These are phyloP conservation scores for Bellardia bayeri DNA, from an alignment of 2,888 invertebrate genomes.

Conservation along the genomic window DNA sequence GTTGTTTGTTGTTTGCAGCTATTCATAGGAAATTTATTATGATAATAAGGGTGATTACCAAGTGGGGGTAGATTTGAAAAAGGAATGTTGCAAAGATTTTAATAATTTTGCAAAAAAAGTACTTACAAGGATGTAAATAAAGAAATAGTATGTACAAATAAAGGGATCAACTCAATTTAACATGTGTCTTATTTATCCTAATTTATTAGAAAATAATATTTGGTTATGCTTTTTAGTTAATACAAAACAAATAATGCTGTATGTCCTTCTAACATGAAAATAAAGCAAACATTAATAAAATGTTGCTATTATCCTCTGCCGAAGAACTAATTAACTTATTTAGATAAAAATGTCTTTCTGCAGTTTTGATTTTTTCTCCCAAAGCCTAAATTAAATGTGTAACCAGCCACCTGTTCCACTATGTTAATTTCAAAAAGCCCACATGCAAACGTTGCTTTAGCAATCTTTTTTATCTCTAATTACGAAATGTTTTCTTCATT, in stretches of 20 bases:
- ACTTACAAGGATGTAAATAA: too few species aligned
- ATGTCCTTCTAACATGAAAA: too few species aligned
- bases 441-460: neutral
- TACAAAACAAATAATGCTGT: too few species aligned
- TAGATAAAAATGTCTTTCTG: neutral
- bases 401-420: neutral
- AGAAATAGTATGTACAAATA: too few species aligned
- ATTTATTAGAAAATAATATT: too few species aligned
- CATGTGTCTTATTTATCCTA: too few species aligned
- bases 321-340: neutral
- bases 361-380: neutral
- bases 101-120: neutral
- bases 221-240: too few species aligned
- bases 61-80: too few species aligned
- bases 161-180: too few species aligned
- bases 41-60: neutral
- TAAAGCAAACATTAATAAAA: too few species aligned
- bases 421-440: neutral
- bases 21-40: slow-evolving; percentile 1
- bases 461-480: slow-evolving; percentile 14
- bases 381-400: neutral
- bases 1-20: neutral
- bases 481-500: slow-evolving; percentile 27
- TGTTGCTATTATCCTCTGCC: too few species aligned
- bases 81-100: neutral